These are phyloP conservation scores for Cossypha niveicapilla DNA, from an alignment of 2,797 vertebrate genomes.

Conservation along the genomic window DNA sequence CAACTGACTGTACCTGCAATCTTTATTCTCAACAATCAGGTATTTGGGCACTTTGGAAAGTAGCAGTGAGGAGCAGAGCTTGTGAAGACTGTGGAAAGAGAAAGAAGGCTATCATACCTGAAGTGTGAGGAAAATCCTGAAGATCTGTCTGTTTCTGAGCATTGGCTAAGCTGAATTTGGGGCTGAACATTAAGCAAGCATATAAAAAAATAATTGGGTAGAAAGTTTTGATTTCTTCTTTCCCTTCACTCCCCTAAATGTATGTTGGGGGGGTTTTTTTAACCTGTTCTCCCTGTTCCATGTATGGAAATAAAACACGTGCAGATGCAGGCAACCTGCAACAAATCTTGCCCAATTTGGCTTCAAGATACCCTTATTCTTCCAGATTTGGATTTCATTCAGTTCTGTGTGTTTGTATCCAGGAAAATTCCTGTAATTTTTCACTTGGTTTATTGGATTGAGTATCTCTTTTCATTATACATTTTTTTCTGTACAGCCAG, in stretches of 20 bases:
- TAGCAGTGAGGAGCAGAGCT: neutral
- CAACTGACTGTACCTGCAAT: neutral
- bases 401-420: neutral
- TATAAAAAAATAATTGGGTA: neutral
- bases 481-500: neutral
- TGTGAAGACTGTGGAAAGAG: neutral
- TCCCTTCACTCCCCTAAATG: neutral
- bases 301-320: neutral
- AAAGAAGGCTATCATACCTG: neutral
- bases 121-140: neutral
- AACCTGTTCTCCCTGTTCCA: neutral
- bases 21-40: rapidly evolving
- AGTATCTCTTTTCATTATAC: neutral
- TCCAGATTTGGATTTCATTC: neutral
- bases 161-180: neutral
- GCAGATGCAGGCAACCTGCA: neutral
- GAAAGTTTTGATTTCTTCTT: neutral
- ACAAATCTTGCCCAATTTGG: neutral
- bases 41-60: neutral
- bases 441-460: neutral
- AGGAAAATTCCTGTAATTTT: neutral
- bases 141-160: neutral
- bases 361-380: neutral
- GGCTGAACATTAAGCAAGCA: neutral
- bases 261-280: neutral